phyloP scores from a whole-genome alignment of 2,888 invertebrate species.

The Archips xylosteana region DNA sequence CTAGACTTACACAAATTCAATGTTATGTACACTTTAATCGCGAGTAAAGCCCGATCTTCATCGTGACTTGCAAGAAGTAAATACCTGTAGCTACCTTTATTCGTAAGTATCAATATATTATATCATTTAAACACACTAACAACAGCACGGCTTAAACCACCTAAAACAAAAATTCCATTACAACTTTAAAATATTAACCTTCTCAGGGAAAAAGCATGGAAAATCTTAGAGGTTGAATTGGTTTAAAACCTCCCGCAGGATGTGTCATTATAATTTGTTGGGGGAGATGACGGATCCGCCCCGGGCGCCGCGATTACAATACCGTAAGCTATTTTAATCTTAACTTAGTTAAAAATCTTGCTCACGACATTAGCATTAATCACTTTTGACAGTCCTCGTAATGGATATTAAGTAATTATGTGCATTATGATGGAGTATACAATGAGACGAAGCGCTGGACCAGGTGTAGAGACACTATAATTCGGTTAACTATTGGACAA shows the following conservation, averaged over 20 bases:
- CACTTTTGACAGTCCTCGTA: conserved; percentile 81
- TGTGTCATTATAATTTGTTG: conserved; percentile 83
- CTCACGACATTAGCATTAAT: conserved; percentile 83
- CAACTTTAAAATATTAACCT: conserved; percentile 50
- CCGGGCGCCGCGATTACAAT: conserved; percentile 75
- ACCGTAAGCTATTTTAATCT: conserved; percentile 85
- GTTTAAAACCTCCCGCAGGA: conserved; percentile 81
- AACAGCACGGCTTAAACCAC: conserved; percentile 9
- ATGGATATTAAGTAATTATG: conserved; percentile 79
- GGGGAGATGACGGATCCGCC: conserved; percentile 83
- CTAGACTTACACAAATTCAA: too few relatives aligned
- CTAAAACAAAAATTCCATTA: conserved; percentile 47
- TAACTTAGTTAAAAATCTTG: conserved; percentile 86
- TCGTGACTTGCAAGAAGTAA: too few relatives aligned
- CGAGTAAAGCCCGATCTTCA: too few relatives aligned
- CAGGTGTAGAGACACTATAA: not conserved
- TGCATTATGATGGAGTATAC: conserved; percentile 43
- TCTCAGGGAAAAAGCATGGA: conserved; percentile 64
- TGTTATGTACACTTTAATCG: too few relatives aligned
- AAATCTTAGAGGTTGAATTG: conserved; percentile 77
- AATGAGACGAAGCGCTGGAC: not conserved
- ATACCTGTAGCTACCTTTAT: too few relatives aligned
- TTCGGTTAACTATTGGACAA: not conserved
- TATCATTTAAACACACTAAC: not conserved
- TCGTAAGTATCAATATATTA: too few relatives aligned